Conservation (phyloP, 2,797 vertebrate species). For the Oryzias dopingdopingensis region DNA sequence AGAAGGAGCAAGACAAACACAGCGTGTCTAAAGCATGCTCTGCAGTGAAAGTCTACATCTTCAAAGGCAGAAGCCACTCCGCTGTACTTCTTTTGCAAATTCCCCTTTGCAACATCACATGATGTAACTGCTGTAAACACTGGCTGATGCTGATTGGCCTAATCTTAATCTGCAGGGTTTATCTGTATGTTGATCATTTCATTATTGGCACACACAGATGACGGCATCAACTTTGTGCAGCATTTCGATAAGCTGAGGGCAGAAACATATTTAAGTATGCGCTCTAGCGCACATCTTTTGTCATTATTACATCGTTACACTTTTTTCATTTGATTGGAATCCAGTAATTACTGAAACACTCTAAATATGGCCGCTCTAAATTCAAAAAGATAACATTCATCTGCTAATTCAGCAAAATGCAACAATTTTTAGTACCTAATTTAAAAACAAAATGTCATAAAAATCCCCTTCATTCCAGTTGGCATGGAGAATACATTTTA, state of each 20-base stretch:
- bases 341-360: no score
- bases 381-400: no score
- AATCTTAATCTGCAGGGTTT: conserved; percentile 3
- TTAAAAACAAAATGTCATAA: no score
- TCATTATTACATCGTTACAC: no score
- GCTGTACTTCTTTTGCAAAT: conserved; percentile 11
- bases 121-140: conserved; percentile 23
- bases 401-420: no score
- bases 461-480: no score
- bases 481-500: no score
- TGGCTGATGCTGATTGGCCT: conserved; percentile 10
- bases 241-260: background rate
- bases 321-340: no score
- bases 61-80: background rate
- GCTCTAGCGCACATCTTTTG: no score
- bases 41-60: background rate
- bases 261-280: no score
- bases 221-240: background rate
- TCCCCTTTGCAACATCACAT: background rate
- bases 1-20: conserved; percentile 2
- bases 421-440: no score
- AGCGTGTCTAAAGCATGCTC: conserved; percentile 1
- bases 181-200: conserved; percentile 4
- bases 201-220: background rate
- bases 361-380: no score